These are phyloP conservation scores for Ophioninae sp. DNA, from an alignment of 2,888 invertebrate species.

Conservation along the genomic window DNA sequence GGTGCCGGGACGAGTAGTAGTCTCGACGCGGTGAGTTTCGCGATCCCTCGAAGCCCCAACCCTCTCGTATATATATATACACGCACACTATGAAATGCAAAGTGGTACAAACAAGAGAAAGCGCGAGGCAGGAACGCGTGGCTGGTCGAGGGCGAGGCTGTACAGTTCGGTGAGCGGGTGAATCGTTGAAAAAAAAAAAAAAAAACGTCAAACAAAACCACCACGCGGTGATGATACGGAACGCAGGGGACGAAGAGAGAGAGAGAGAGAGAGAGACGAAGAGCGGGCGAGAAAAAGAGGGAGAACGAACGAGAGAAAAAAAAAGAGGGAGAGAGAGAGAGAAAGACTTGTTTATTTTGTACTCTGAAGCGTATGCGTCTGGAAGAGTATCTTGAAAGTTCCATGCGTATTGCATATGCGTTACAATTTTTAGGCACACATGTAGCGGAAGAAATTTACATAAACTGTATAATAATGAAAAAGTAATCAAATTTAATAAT, in stretches of 20 bases:
- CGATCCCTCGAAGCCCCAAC: constrained; percentile 25
- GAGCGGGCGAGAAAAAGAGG: too few relatives aligned
- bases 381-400: too few relatives aligned
- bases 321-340: too few relatives aligned
- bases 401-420: too few relatives aligned
- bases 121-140: neutral
- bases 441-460: too few relatives aligned
- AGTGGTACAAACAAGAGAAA: constrained; percentile 15
- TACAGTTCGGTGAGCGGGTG: constrained; percentile 15
- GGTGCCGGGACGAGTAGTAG: neutral
- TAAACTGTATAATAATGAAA: too few relatives aligned
- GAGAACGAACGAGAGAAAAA: too few relatives aligned
- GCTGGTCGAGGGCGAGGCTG: constrained; percentile 34
- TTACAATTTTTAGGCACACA: too few relatives aligned
- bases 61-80: neutral
- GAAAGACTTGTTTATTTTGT: too few relatives aligned
- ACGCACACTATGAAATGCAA: constrained; percentile 28
- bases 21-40: neutral
- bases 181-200: constrained; percentile 17
- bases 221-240: constrained; percentile 3
- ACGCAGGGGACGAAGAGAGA: too few relatives aligned
- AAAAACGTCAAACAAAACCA: constrained; percentile 16
- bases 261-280: neutral
- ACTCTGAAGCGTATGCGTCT: too few relatives aligned
- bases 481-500: too few relatives aligned